phyloP scores from a whole-genome alignment of 2,113 vertebrate genomes.

The Mionectes macconnelli region DNA sequence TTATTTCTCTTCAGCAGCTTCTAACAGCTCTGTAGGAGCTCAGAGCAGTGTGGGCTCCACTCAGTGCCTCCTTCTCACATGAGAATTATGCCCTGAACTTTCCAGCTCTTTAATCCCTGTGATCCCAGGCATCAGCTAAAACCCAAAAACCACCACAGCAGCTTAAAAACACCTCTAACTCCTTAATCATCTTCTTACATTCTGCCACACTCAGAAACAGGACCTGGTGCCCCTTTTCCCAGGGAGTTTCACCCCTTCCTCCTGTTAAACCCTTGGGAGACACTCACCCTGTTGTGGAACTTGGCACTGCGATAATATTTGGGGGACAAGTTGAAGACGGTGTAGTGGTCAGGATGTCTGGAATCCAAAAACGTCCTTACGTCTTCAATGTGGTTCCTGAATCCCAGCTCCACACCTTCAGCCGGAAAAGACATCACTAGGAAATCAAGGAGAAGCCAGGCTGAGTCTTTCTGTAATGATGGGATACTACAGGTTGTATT shows the following conservation, averaged over 20 bases:
- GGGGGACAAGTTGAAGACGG: constrained; percentile 96
- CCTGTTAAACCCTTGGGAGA: accelerated
- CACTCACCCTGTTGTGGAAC: constrained; percentile 95
- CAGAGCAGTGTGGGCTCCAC: background rate
- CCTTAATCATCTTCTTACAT: background rate
- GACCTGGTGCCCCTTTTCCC: background rate
- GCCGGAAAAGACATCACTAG: constrained; percentile 97
- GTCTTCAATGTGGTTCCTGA: constrained; percentile 97
- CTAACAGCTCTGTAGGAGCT: background rate
- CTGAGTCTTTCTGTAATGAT: background rate
- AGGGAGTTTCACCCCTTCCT: background rate
- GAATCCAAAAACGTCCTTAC: constrained; percentile 96
- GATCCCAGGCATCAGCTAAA: background rate
- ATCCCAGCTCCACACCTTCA: constrained; percentile 91
- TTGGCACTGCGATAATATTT: constrained; percentile 96
- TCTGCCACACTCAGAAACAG: background rate
- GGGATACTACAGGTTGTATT: background rate
- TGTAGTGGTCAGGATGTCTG: constrained; percentile 96
- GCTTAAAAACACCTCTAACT: background rate
- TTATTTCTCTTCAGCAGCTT: background rate
- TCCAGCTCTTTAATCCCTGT: background rate
- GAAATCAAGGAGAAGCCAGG: background rate
- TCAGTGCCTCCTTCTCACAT: background rate
- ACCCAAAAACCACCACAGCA: background rate
- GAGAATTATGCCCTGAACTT: background rate